phyloP scores from a whole-genome alignment of 53 echinoderm and acorn worm genomes.

The Stichopus horrens region DNA sequence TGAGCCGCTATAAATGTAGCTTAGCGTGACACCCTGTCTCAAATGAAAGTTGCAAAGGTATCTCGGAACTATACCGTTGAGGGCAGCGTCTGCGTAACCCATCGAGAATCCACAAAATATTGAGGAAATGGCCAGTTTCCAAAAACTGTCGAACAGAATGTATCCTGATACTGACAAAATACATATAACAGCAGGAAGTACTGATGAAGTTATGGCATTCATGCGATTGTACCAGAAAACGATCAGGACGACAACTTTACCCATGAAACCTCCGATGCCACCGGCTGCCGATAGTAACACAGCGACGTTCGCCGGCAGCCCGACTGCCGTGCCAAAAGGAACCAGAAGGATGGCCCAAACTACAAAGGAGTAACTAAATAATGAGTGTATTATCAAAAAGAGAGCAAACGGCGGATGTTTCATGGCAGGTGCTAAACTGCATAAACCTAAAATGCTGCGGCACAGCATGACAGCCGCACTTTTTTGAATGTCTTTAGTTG shows the following conservation, averaged over 20 bases:
- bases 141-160: background rate
- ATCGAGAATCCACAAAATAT: background rate
- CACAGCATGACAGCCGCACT: too few species aligned
- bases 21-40: background rate
- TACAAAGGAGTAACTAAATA: too few species aligned
- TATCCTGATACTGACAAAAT: background rate
- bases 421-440: too few species aligned
- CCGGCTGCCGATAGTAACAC: background rate
- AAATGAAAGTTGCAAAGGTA: background rate
- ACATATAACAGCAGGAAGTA: background rate
- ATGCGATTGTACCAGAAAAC: background rate
- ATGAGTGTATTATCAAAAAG: too few species aligned
- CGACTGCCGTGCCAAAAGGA: too few species aligned
- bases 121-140: background rate
- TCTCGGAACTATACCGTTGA: background rate
- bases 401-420: too few species aligned
- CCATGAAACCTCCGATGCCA: constrained; percentile 14
- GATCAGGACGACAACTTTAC: constrained; percentile 1
- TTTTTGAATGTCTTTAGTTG: too few species aligned
- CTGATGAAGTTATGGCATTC: background rate
- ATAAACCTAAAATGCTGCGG: too few species aligned
- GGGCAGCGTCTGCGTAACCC: background rate
- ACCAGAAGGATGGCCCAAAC: too few species aligned
- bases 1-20: background rate
- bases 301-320: background rate